Base-by-base conservation (phyloP, 2,113 vertebrate genomes). In the Pseudorhombus dupliciocellatus region DNA sequence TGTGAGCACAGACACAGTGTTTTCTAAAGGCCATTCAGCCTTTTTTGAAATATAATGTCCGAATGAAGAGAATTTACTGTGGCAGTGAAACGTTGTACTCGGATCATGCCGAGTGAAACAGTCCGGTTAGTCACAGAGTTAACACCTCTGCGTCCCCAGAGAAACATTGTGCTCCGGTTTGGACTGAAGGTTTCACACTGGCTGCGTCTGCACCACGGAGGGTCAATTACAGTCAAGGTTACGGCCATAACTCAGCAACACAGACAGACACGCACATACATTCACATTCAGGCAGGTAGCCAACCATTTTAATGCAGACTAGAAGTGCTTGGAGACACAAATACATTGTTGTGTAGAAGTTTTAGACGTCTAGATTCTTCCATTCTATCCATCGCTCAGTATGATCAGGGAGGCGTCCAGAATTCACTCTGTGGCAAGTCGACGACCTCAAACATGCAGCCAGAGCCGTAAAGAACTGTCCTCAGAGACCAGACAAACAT, bases 61-160 rank as follows among this genome's bases (percentile, higher is more conserved):
- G 77, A 80, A 73, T 64, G 44, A 51, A 70, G 58, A 65, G n/a
- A 65, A 86, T 86, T 81, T 86, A 86, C 42, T 60, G 80, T 67
- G 15, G 50, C 67, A 75, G 14, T 83, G 51, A 80, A 87, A 84
- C 37, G 40, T 21, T 42, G 51, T 3, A 34, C 62, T 62, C 26
- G 71, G 61, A 59, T 80, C 64, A 28, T 61, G 73, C 75, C 70
- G 82, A 66, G 69, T 26, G 26, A 83, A 88, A 84, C 84, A 81
- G 61, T 65, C 62, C 61, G 57, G 82, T 84, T 77, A 80, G 83
- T 78, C 72, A 51, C 42, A 54, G 61, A 60, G 73, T 87, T 86
- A 84, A 77, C 51, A 61, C 86, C 84, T 76, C 72, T 66, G 28
- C 30, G 46, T 71, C 81, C 78, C 83, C 2, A 25, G 81, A 73